phyloP scores from a whole-genome alignment of 2,113 vertebrate species.

The Motacilla alba region DNA sequence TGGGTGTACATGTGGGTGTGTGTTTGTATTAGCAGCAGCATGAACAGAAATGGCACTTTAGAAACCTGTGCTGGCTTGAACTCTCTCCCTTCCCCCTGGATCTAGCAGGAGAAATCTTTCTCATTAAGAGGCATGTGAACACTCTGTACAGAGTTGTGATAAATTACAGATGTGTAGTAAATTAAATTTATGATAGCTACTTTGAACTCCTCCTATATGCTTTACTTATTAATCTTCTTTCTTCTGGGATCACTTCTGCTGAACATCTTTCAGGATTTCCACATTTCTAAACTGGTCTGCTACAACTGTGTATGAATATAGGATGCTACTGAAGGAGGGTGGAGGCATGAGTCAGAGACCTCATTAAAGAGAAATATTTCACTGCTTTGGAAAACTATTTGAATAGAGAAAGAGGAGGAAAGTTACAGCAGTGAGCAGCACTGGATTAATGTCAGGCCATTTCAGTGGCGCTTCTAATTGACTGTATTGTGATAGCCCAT shows the following conservation, averaged over 20 bases:
- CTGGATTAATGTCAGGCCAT: background rate
- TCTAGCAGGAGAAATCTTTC: background rate
- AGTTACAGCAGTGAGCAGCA: background rate
- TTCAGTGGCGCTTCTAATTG: background rate
- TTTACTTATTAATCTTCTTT: background rate
- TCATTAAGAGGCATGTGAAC: background rate
- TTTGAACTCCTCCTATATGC: background rate
- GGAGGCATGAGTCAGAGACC: background rate
- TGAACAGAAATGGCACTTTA: background rate
- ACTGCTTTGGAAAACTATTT: background rate
- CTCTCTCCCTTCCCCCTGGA: background rate
- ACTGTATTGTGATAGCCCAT: background rate
- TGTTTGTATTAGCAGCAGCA: background rate
- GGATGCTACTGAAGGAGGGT: background rate
- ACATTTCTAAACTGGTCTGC: background rate
- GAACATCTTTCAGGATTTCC: background rate
- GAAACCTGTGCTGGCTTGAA: background rate
- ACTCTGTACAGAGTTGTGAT: background rate
- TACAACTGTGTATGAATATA: background rate
- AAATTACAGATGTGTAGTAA: background rate
- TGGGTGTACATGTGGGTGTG: background rate
- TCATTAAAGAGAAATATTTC: background rate
- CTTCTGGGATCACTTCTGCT: background rate
- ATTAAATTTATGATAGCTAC: conserved; percentile 18
- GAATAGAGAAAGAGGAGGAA: background rate